Evolutionary conservation across 2,888 invertebrate genomes (phyloP), one percentile per base, ranked within the genome.

Genomic region (Caenorhabditis panamensis): DNA sequence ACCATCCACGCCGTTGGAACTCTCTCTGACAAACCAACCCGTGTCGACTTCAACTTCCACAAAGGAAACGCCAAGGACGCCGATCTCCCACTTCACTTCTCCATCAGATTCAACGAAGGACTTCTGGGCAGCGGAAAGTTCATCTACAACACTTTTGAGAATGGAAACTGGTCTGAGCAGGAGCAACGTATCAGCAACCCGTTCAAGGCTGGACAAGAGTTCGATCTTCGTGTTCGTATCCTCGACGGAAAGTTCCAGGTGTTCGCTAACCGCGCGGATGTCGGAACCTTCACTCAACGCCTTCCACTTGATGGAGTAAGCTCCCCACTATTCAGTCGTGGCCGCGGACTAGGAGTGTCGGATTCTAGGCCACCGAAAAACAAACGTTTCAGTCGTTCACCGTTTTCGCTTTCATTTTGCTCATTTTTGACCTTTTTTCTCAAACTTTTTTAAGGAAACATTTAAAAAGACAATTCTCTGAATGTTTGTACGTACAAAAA

Each of bases 1-100:
- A 90, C 90, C 37, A 88, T 90, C 71, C 90, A 90, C 62, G 87
- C 89, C 5, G 85, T 88, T 20, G 90, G 90, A 79, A 89, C 88
- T 36, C 80, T 90, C 22, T 84, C 83, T 11, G 85, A 86, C 20
- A 85, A 89, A 64, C 90, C 90, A 13, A 86, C 85, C 41, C 82
- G 89, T 75, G 85, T 90, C 54, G 89, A 90, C 83, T 88, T 90
- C 84, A 90, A 90, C 86, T 90, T 90, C 85, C 89, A 90, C 83
- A 89, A 88, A 67, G 90, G 90, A 66, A 81, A 82, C 24, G 82
- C 58, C 11, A 86, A 88, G 67, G 88, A 88, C 13, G 85, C 88
- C 36, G 90, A 90, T 72, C 78, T 90, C 72, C 90, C 90, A 28
- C 86, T 90, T 22, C 90, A 90, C 68, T 88, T 90, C 81, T 89